Base-by-base conservation (phyloP, 2,113 vertebrate species). In the Colinus virginianus region DNA sequence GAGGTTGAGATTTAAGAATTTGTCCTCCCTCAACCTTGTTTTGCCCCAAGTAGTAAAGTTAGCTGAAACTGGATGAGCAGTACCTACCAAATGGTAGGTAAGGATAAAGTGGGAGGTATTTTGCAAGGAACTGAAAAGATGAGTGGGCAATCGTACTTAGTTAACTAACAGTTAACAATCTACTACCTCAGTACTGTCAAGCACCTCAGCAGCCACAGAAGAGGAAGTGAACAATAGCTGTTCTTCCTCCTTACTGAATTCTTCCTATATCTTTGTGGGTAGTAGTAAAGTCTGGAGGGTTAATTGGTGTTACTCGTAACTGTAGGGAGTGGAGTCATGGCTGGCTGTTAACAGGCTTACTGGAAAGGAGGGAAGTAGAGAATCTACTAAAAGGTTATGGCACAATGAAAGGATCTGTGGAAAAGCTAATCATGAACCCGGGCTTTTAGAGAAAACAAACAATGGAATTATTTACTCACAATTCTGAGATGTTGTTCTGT, bases 291-390 rank as follows among this genome's bases (percentile, higher is more conserved):
- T 46, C 38, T 38, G 38, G 49, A 78, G 51, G 22, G 28, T 38
- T 30, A 64, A 6, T 9, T 51, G 23, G 19, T 18, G 32, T 76
- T 64, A 18, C 21, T 6, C 0, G 0, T 59, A 49, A n/a, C 19
- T 32, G 23, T 46, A 46, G 36, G 20, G 28, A 28, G 10, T 25
- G 34, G 56, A 51, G 32, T 46, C 25, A 30, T 45, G 58, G 34
- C 58, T 6, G 5, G 18, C 22, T 70, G 36, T 51, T 51, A 53
- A 40, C 45, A 77, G 64, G 36, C 11, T 22, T 9, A 2, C 28
- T n/a, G 17, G 38, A 15, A 46, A 23, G 18, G 49, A 23, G 26
- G 9, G 18, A 6, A 1, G 21, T 11, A 51, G 36, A 15, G 28
- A 77, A 26, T 30, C 38, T 81, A 51, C 59, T 21, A 19, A 21